A percentile compares a stretch with the other conserved stretches of the same genome.
Evolutionary conservation across 2,888 invertebrate genomes (phyloP).

Genomic region (Cantharis rustica): DNA sequence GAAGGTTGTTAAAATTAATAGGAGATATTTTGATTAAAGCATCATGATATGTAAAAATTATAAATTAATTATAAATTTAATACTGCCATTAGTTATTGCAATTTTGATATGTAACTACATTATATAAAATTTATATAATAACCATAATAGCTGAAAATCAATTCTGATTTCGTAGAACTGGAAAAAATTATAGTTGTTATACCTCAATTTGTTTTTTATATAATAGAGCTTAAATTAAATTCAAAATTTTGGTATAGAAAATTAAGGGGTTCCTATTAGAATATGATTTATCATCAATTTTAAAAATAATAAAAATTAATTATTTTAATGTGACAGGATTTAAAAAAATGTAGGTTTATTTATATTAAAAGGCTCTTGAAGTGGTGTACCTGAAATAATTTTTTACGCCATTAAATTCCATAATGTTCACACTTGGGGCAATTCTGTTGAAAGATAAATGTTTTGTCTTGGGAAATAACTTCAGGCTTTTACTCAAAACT

Average conservation of each 20-base stretch:
- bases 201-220: neutral
- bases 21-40: neutral
- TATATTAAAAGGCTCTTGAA: neutral
- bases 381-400: neutral
- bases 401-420: neutral
- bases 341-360: neutral
- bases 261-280: neutral
- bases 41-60: neutral
- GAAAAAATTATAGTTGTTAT: neutral
- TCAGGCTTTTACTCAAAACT: constrained; percentile 6
- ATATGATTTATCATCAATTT: neutral
- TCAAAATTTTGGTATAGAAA: neutral
- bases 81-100: neutral
- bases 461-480: constrained; percentile 18
- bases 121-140: neutral
- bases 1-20: neutral
- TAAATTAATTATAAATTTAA: neutral
- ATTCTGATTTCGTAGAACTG: neutral
- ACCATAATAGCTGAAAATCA: neutral
- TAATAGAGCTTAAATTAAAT: neutral
- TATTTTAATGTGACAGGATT: neutral
- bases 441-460: constrained; percentile 12
- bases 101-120: neutral
- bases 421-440: constrained; percentile 2
- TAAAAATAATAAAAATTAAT: neutral